Percentiles rank a stretch among this genome's conserved stretches.
Evolutionary conservation across 2,888 invertebrate species (phyloP).

Genomic region (Cerastoderma edule): DNA sequence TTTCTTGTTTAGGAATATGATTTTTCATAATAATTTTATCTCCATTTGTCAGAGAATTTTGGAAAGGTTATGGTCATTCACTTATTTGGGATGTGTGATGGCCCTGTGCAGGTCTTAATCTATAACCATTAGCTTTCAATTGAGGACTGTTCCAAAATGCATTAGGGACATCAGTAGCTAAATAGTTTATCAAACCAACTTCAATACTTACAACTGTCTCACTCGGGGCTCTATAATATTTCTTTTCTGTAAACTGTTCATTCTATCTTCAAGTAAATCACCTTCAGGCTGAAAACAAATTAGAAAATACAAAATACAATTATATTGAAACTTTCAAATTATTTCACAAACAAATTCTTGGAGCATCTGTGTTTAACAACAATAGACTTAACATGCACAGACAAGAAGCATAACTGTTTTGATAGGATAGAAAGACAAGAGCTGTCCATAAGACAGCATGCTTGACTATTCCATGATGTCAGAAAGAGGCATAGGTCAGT

Average conservation of each 20-base stretch:
- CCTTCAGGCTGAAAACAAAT: constrained; percentile 85
- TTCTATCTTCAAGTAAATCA: constrained; percentile 92
- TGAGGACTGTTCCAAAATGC: neutral
- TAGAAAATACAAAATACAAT: neutral
- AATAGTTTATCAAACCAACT: neutral
- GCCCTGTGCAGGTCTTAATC: neutral
- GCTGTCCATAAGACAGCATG: no score
- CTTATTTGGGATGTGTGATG: neutral
- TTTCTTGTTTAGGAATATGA: no score
- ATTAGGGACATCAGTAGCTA: neutral
- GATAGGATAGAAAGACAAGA: no score
- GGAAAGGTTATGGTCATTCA: neutral
- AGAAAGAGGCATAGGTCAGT: no score
- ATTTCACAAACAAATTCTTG: no score
- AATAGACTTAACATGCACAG: no score
- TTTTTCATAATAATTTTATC: neutral
- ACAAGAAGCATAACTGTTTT: no score
- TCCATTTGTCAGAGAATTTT: neutral
- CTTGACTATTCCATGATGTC: no score
- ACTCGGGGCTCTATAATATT: constrained; percentile 92
- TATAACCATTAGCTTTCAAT: neutral
- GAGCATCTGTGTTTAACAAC: no score
- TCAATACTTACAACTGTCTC: constrained; percentile 72
- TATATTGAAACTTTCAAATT: no score
- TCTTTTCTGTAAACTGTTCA: constrained; percentile 93